Conservation (phyloP, 2,113 vertebrate species). For the Xenopus borealis region DNA sequence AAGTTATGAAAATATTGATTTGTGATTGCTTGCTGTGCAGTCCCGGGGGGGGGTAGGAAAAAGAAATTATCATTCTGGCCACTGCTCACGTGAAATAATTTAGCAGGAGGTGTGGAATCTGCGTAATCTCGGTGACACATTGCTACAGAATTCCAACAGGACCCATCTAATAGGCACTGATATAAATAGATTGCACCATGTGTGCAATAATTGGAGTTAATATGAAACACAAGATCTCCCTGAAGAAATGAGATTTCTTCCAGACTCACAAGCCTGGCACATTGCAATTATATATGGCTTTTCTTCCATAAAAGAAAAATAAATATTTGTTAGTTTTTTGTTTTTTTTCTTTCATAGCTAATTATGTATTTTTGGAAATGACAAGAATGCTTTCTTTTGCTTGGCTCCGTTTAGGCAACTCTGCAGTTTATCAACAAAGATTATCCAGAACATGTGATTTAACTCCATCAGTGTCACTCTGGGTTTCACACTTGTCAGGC, state of each 20-base stretch:
- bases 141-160: conserved; percentile 19
- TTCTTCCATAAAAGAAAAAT: neutral
- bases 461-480: neutral
- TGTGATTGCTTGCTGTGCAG: conserved; percentile 25
- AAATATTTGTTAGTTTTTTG: neutral
- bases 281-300: conserved; percentile 10
- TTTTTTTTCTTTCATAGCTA: neutral
- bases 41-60: conserved; percentile 10
- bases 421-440: neutral
- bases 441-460: neutral
- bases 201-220: conserved; percentile 44
- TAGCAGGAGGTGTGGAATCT: conserved; percentile 45
- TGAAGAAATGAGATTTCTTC: conserved; percentile 22
- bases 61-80: conserved; percentile 25
- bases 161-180: conserved; percentile 20
- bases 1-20: conserved; percentile 9
- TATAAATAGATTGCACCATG: conserved; percentile 45
- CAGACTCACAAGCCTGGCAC: neutral
- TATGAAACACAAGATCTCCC: conserved; percentile 40
- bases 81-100: conserved; percentile 39
- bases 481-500: neutral
- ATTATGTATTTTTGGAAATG: neutral
- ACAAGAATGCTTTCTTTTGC: neutral
- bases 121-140: conserved; percentile 38
- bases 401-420: neutral